Percentiles rank a stretch among this genome's conserved stretches.
phyloP scores from a whole-genome alignment of 2,888 invertebrate genomes.

The Meiosimyza platycephala region DNA sequence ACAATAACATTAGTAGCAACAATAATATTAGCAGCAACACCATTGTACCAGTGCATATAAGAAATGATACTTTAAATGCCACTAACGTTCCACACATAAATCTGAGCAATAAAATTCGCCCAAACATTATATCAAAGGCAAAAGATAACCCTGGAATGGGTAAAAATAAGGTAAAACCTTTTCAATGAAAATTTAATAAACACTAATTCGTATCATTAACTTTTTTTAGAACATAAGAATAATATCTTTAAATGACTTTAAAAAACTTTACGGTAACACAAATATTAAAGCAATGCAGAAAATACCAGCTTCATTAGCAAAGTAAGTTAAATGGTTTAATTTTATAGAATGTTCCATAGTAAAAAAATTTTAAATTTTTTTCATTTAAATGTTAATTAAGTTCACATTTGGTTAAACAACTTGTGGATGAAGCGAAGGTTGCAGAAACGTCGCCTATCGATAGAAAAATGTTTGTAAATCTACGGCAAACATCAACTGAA shows the following conservation, averaged over 20 bases:
- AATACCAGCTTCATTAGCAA: constrained; percentile 57
- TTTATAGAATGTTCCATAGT: not conserved
- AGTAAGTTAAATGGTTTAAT: constrained; percentile 46
- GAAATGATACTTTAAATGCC: constrained; percentile 36
- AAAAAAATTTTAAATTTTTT: not conserved
- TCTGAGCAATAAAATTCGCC: constrained; percentile 44
- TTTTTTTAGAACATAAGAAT: constrained; percentile 62
- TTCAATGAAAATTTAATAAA: not conserved
- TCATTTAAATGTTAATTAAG: constrained; percentile 42
- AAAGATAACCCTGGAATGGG: constrained; percentile 45
- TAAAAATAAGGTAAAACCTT: constrained; percentile 43
- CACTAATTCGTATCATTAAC: constrained; percentile 2
- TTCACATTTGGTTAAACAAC: constrained; percentile 56
- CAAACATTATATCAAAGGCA: constrained; percentile 50
- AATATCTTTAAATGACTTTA: constrained; percentile 64
- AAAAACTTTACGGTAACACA: constrained; percentile 61
- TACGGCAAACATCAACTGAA: constrained; percentile 51
- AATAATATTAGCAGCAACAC: constrained; percentile 45
- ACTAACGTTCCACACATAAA: constrained; percentile 32
- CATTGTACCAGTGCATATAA: constrained; percentile 42
- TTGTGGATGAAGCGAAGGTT: constrained; percentile 39
- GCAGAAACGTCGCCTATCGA: constrained; percentile 40
- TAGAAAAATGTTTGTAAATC: constrained; percentile 54
- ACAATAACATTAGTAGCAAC: constrained; percentile 42
- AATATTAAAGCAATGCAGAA: constrained; percentile 60